Conservation (phyloP, 2,797 vertebrate genomes). For the Arnoldichthys spilopterus region DNA sequence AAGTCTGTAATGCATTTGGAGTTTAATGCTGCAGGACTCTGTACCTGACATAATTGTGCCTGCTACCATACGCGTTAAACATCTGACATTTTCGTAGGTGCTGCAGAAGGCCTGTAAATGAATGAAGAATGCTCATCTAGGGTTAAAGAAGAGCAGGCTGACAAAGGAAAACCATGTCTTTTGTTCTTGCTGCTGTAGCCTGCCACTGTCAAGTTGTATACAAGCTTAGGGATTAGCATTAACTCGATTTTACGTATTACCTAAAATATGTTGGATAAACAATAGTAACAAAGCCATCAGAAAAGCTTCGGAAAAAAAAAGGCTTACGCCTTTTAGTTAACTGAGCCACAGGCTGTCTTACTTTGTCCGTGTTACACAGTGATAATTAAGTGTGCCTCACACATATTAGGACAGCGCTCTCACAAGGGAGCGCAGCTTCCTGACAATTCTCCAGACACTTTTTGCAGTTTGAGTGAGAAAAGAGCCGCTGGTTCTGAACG, state of each 20-base stretch:
- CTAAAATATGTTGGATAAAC: neutral
- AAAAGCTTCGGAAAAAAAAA: neutral
- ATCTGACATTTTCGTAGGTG: neutral
- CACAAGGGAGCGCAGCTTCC: neutral
- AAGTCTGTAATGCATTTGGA: neutral
- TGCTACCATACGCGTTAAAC: neutral
- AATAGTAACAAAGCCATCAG: neutral
- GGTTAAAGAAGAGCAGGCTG: neutral
- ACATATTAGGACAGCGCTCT: conserved; percentile 32
- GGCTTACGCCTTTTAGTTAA: conserved; percentile 10
- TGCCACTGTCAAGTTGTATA: neutral
- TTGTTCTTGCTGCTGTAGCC: no score
- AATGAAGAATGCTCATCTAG: no score
- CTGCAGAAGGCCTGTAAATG: neutral
- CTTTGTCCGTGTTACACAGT: conserved; percentile 33
- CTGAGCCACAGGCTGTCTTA: conserved; percentile 20
- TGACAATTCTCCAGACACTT: conserved; percentile 26
- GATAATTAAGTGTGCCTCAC: conserved; percentile 38
- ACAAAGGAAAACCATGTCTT: neutral
- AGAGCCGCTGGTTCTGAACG: neutral
- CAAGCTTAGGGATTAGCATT: neutral
- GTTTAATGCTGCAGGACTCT: neutral
- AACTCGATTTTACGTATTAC: neutral
- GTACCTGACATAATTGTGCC: neutral
- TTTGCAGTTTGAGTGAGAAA: conserved; percentile 4